Percentiles rank a stretch among this genome's conserved stretches.
phyloP scores from a whole-genome alignment of 2,888 invertebrate species.

The Nipponacmea schrenckii region DNA sequence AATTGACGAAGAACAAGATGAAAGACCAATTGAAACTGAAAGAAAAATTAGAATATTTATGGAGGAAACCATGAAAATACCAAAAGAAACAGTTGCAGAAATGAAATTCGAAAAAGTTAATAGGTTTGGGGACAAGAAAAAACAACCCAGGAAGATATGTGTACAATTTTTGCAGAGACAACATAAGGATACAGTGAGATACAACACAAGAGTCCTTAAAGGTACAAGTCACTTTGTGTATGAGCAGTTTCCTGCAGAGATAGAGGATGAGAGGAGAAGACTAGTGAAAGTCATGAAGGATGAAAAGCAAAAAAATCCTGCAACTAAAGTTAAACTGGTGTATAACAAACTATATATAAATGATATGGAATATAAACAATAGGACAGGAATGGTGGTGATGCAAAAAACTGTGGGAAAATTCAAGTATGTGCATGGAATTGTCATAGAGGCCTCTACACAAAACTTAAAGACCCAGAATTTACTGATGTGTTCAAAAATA shows the following conservation, averaged over 20 bases:
- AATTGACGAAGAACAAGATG: background rate
- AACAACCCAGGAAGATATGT: background rate
- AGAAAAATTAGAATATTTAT: background rate
- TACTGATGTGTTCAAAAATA: background rate
- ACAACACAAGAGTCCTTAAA: background rate
- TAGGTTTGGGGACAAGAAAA: background rate
- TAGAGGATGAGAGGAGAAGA: background rate
- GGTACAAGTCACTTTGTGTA: background rate
- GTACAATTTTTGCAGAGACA: background rate
- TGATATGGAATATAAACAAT: background rate
- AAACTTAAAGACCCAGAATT: background rate
- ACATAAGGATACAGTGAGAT: background rate
- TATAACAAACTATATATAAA: background rate
- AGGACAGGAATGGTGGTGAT: background rate
- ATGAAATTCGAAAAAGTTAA: background rate
- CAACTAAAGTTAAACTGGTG: background rate
- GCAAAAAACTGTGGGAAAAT: background rate
- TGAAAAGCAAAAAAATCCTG: background rate
- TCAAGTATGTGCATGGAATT: background rate
- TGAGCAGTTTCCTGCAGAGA: background rate
- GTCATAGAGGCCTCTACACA: background rate
- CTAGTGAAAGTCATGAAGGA: background rate
- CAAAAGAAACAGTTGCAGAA: background rate
- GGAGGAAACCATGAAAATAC: background rate
- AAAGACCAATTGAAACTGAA: background rate